Base-by-base conservation (phyloP, 92 coral and sea anemone species). In the Epizoanthus fatuus region DNA sequence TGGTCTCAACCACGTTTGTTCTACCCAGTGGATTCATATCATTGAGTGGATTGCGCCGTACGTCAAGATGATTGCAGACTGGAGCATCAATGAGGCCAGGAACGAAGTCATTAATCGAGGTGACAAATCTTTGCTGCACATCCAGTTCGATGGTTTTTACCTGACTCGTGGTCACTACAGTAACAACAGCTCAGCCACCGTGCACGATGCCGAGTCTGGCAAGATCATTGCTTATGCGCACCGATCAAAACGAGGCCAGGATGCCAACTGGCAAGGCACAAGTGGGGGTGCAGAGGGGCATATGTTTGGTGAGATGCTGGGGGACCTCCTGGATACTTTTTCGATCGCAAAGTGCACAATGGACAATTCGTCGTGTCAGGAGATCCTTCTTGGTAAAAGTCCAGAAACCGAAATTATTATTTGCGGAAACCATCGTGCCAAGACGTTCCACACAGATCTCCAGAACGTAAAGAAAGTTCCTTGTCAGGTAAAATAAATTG, bases 351-450 rank as follows among this genome's bases (percentile, higher is more conserved):
- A 86, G 17, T 77, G 85, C 58, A 57, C 69, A 58, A 83, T 88
- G 59, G 89, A 87, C 44, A 87, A 87, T 63, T 69, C 74, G 35
- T 80, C 90, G 19, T 88, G 91, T 45, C 88, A 72, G 45, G 72
- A 88, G 40, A 40, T 88, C 42, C 74, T 88, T n/a, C 84, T 88
- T 42, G 42, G 49, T 25, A 74, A 47, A 65, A 72, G 82, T 25
- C 83, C 88, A 54, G 88, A 88, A 65, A 54, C 91, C 44, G 87
- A 88, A 37, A 69, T 88, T 15, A 73, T 88, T 22, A 69, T 39
- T 47, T 88, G 92, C 77, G 92, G 92, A 4, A 88, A 88, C 62
- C 92, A 88, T 53, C 66, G 82, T 5, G 79, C 85, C 49, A 88
- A 88, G 73, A 63, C 92, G 49, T 84, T 88, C 69, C 92, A 84